Evolutionary conservation across 2,888 invertebrate species (phyloP).

Genomic region (Megaustenia siamemsis): DNA sequence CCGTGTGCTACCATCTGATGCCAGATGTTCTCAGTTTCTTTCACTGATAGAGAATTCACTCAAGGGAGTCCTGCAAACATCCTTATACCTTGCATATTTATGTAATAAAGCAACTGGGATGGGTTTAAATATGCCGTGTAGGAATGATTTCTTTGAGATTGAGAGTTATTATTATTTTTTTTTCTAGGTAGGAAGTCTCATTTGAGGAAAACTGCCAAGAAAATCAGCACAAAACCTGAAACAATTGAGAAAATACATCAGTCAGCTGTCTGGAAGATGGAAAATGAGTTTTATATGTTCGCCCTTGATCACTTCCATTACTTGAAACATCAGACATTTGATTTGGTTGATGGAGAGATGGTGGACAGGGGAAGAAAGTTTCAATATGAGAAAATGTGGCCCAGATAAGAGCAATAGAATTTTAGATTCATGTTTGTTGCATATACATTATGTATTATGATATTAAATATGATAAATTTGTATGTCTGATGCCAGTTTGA

Average conservation of each 20-base stretch:
- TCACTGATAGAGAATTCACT: too few relatives aligned
- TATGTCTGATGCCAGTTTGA: too few relatives aligned
- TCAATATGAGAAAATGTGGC: slow-evolving; percentile 34
- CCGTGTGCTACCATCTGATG: too few relatives aligned
- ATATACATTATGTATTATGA: too few relatives aligned
- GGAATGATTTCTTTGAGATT: too few relatives aligned
- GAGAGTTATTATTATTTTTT: not conserved
- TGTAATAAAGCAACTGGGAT: too few relatives aligned
- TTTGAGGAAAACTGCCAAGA: slow-evolving; percentile 53
- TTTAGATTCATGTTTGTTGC: too few relatives aligned
- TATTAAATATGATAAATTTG: too few relatives aligned
- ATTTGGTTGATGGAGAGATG: slow-evolving; percentile 43
- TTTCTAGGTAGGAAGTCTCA: slow-evolving; percentile 52
- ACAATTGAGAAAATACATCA: slow-evolving; percentile 51
- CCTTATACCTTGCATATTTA: too few relatives aligned
- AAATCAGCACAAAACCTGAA: slow-evolving; percentile 49
- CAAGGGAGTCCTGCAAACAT: too few relatives aligned
- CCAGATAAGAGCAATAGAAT: not conserved
- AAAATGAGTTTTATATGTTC: slow-evolving; percentile 58
- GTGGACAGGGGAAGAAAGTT: slow-evolving; percentile 31
- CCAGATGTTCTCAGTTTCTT: too few relatives aligned
- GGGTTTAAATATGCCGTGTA: too few relatives aligned
- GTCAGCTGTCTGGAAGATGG: slow-evolving; percentile 56
- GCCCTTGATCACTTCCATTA: slow-evolving; percentile 55
- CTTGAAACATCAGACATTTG: slow-evolving; percentile 52